A percentile compares a stretch with the other conserved stretches of the same genome.
Conservation (phyloP, 1,140 invertebrate species). For the Drosophila insularis region DNA sequence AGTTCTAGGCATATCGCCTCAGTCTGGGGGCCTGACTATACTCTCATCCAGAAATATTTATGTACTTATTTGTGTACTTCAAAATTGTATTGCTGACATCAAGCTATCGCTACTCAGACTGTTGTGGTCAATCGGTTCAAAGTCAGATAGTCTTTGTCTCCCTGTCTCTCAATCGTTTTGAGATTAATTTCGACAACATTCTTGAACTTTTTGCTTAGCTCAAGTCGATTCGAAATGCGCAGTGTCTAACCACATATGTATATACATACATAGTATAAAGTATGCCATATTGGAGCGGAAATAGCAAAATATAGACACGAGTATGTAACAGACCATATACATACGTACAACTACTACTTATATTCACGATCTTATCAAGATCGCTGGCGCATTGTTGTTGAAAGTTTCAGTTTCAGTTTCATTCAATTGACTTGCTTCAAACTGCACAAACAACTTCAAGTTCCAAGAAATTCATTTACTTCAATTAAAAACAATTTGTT, state of each 20-base stretch:
- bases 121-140: slow-evolving; percentile 37
- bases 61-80: neutral
- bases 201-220: slow-evolving; percentile 43
- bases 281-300: slow-evolving; percentile 62
- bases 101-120: slow-evolving; percentile 2
- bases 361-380: slow-evolving; percentile 8
- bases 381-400: slow-evolving; percentile 16
- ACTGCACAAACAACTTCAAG: slow-evolving; percentile 48
- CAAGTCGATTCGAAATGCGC: slow-evolving; percentile 23
- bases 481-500: slow-evolving; percentile 56
- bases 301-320: slow-evolving; percentile 45
- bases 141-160: slow-evolving; percentile 28
- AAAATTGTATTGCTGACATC: neutral
- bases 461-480: slow-evolving; percentile 65
- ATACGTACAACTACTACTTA: neutral
- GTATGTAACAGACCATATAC: neutral
- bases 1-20: neutral
- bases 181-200: slow-evolving; percentile 48
- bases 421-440: slow-evolving; percentile 24
- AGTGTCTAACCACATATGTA: slow-evolving; percentile 7
- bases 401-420: slow-evolving; percentile 3
- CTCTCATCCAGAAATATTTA: neutral
- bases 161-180: slow-evolving; percentile 18
- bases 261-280: slow-evolving; percentile 39
- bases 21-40: slow-evolving; percentile 3